These are phyloP conservation scores for Lucinisca nassula DNA, from an alignment of 2,888 invertebrate species.

Conservation along the genomic window DNA sequence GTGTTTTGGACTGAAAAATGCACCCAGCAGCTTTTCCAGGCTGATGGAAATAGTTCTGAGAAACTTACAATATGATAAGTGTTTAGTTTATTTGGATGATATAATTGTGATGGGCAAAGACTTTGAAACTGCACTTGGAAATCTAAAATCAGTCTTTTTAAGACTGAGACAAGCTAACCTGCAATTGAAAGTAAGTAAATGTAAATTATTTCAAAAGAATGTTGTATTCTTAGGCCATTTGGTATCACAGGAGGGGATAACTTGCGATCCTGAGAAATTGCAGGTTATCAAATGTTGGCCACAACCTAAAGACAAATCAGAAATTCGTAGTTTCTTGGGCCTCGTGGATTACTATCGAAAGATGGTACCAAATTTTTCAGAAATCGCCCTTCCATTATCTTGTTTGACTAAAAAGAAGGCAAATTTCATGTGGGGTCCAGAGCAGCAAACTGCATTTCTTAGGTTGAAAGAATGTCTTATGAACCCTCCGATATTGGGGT, in stretches of 20 bases:
- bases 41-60: slow-evolving; percentile 15
- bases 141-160: not conserved
- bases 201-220: slow-evolving; percentile 27
- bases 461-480: slow-evolving; percentile 4
- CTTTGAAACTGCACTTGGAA: slow-evolving; percentile 10
- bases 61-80: slow-evolving; percentile 9
- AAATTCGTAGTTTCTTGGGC: slow-evolving; percentile 22
- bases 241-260: slow-evolving; percentile 6
- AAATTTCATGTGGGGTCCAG: not conserved
- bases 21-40: slow-evolving; percentile 12
- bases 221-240: slow-evolving; percentile 19
- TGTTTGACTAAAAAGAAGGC: slow-evolving; percentile 13
- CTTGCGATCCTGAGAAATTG: slow-evolving; percentile 14
- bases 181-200: slow-evolving; percentile 22
- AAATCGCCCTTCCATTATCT: slow-evolving; percentile 9
- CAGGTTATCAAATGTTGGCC: slow-evolving; percentile 20
- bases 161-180: slow-evolving; percentile 19
- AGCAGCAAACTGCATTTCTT: slow-evolving; percentile 9
- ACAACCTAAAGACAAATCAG: slow-evolving; percentile 12
- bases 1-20: slow-evolving; percentile 39
- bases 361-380: slow-evolving; percentile 19
- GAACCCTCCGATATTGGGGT: slow-evolving; percentile 6
- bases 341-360: slow-evolving; percentile 13
- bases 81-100: slow-evolving; percentile 31
- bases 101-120: slow-evolving; percentile 16